These are phyloP conservation scores for Pseudanteris insignis DNA, from an alignment of 2,888 invertebrate species.

Conservation along the genomic window DNA sequence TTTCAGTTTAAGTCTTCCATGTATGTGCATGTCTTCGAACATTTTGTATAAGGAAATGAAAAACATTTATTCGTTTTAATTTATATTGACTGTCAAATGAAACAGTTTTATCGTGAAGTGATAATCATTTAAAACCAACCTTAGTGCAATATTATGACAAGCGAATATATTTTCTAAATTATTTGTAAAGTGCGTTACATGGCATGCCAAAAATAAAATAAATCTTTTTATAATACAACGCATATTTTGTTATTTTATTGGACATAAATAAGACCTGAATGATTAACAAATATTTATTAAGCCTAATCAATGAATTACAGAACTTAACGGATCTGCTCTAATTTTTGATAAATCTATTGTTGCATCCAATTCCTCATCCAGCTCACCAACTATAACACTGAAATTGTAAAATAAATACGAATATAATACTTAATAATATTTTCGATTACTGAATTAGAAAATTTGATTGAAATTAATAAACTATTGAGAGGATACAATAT, in stretches of 20 bases:
- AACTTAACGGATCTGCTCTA: conserved; percentile 84
- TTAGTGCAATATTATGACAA: no score
- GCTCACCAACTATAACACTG: conserved; percentile 82
- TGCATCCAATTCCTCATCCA: conserved; percentile 85
- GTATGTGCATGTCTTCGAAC: conserved; percentile 17
- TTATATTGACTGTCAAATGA: no score
- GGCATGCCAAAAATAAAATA: conserved; percentile 20
- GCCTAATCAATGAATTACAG: conserved; percentile 76
- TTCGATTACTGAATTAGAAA: background rate
- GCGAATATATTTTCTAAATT: conserved; percentile 34
- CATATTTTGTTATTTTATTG: conserved; percentile 2
- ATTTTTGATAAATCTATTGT: conserved; percentile 81
- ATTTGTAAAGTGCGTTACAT: conserved; percentile 15
- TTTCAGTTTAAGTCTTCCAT: conserved; percentile 29
- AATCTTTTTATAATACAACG: conserved; percentile 25
- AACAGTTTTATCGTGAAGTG: no score
- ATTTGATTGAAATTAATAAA: no score
- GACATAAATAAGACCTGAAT: conserved; percentile 8
- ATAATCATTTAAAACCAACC: no score
- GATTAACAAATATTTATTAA: conserved; percentile 30
- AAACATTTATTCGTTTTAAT: no score
- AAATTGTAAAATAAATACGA: conserved; percentile 43
- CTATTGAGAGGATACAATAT: no score
- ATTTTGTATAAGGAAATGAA: conserved; percentile 12
- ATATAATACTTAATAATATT: background rate